Evolutionary conservation across 2,797 vertebrate species (phyloP).

Genomic region (Dermochelys coriacea): DNA sequence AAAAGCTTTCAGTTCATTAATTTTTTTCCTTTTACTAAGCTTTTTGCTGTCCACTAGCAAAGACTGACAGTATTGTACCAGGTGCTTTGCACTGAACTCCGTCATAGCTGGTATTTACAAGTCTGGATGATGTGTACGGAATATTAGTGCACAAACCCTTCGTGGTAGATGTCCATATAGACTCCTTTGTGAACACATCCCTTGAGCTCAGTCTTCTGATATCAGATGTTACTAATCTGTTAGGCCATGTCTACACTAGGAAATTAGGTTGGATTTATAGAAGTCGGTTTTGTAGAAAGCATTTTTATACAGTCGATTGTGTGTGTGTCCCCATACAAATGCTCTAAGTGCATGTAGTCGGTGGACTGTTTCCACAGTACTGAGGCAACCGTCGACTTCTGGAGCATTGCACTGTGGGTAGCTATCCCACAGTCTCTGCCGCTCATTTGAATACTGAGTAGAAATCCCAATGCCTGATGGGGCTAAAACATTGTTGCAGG

Average conservation of each 20-base stretch:
- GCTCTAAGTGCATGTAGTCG: no score
- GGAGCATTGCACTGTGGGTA: no score
- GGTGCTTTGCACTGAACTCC: constrained; percentile 6
- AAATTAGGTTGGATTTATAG: no score
- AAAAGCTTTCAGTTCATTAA: not conserved
- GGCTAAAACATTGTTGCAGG: no score
- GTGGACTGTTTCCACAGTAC: no score
- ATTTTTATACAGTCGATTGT: no score
- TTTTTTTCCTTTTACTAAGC: not conserved
- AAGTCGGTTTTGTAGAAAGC: no score
- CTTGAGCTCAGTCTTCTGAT: constrained; percentile 50
- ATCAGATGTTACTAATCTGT: constrained; percentile 21
- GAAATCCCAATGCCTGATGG: no score
- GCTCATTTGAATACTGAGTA: no score
- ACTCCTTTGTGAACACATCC: not conserved
- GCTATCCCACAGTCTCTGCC: no score
- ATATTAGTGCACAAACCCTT: constrained; percentile 5
- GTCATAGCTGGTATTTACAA: not conserved
- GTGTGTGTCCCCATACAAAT: no score
- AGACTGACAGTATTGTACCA: not conserved
- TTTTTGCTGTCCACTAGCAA: not conserved
- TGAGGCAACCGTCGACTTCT: no score
- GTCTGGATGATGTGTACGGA: constrained; percentile 15
- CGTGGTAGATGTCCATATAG: not conserved
- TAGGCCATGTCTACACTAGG: not conserved